A percentile compares a stretch with the other conserved stretches of the same genome.
Evolutionary conservation across 2,113 vertebrate genomes (phyloP).

Genomic region (Lophura nycthemera): DNA sequence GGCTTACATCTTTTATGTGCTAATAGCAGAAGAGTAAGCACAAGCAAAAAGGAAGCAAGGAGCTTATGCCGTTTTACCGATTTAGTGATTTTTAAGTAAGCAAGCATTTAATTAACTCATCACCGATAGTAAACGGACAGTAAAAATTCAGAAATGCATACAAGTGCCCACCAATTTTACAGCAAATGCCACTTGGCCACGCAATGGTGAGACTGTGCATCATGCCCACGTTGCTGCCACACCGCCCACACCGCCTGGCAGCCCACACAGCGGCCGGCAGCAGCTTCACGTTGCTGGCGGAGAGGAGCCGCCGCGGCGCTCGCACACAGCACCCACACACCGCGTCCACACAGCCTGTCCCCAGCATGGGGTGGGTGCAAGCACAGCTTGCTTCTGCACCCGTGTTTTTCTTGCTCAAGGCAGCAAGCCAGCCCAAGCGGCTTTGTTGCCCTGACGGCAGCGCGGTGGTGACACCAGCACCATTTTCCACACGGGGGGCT

Average conservation of each 20-base stretch:
- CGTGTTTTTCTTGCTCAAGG: not conserved
- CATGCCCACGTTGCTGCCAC: not conserved
- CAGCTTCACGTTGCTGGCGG: not conserved
- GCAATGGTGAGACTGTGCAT: not conserved
- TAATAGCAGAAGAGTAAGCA: not conserved
- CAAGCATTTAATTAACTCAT: not conserved
- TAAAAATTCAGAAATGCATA: rapidly evolving
- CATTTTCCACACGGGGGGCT: not conserved
- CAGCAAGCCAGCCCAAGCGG: not conserved
- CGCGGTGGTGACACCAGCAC: not conserved
- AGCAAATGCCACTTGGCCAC: not conserved
- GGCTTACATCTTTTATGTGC: not conserved
- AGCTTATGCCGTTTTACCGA: not conserved
- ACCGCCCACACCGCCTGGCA: rapidly evolving
- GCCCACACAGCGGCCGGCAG: not conserved
- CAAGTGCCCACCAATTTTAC: rapidly evolving
- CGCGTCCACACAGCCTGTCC: not conserved
- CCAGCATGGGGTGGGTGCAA: not conserved
- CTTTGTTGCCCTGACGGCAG: not conserved
- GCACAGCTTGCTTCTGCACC: not conserved
- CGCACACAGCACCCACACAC: not conserved
- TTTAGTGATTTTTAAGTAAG: not conserved
- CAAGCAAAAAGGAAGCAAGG: not conserved
- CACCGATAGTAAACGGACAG: rapidly evolving
- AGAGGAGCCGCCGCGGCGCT: not conserved